phyloP scores from a whole-genome alignment of 1,140 invertebrate genomes.

The Penaeus indicus region DNA sequence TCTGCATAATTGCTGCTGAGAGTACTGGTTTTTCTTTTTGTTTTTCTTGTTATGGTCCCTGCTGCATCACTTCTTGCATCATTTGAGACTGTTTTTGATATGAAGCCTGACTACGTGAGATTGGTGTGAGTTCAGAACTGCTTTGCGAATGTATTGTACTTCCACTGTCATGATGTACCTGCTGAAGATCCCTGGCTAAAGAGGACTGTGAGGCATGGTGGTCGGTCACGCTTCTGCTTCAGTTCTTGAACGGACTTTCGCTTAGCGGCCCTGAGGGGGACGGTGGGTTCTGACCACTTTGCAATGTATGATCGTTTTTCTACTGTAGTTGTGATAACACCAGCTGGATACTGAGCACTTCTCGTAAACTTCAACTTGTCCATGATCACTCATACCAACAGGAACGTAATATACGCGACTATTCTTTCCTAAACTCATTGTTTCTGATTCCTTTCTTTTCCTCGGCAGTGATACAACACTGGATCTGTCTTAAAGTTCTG shows the following conservation, averaged over 20 bases:
- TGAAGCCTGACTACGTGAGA: constrained; percentile 1
- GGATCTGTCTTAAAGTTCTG: background rate
- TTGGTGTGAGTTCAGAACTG: constrained; percentile 42
- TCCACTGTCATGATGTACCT: constrained; percentile 39
- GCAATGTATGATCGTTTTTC: constrained; percentile 51
- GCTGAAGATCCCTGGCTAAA: constrained; percentile 45
- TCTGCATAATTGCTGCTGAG: constrained; percentile 38
- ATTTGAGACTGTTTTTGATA: constrained; percentile 34
- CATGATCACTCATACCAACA: constrained; percentile 52
- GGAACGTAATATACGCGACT: constrained; percentile 51
- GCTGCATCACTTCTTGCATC: constrained; percentile 42
- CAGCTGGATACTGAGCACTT: constrained; percentile 59
- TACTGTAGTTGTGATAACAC: constrained; percentile 51
- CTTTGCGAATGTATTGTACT: constrained; percentile 32
- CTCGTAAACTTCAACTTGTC: constrained; percentile 54
- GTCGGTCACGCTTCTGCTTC: constrained; percentile 23
- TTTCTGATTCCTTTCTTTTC: background rate
- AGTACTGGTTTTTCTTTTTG: no score
- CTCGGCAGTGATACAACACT: background rate
- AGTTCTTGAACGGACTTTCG: constrained; percentile 17
- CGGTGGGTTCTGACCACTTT: background rate
- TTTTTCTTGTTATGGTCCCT: constrained; percentile 27
- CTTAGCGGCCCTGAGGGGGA: background rate
- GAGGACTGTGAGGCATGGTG: constrained; percentile 54
- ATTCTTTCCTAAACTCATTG: background rate